These are phyloP conservation scores for Oncorhynchus tshawytscha DNA, from an alignment of 2,113 vertebrate species.

Conservation along the genomic window DNA sequence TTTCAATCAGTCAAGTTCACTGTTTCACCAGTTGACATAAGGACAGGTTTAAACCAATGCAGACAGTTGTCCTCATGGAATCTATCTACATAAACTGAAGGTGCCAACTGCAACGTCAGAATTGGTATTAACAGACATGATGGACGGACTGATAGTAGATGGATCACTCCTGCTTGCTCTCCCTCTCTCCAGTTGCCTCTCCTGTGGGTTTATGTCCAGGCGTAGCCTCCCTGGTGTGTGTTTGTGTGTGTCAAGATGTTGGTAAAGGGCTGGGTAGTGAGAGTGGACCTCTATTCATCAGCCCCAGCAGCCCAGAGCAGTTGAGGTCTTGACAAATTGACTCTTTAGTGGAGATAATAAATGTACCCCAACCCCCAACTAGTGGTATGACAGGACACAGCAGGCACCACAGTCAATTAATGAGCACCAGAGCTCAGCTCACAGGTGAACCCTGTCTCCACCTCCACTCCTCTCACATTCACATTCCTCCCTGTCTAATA, in stretches of 20 bases:
- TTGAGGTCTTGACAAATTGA: constrained; percentile 71
- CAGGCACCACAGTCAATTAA: constrained; percentile 64
- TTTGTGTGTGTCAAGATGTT: constrained; percentile 1
- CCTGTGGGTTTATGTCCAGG: constrained; percentile 5
- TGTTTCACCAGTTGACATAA: background rate
- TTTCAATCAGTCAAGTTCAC: background rate
- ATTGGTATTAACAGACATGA: no score
- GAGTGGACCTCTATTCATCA: constrained; percentile 47
- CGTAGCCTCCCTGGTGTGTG: constrained; percentile 5
- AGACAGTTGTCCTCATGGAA: no score
- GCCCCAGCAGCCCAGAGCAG: constrained; percentile 37
- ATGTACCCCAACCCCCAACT: constrained; percentile 52
- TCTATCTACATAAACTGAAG: no score
- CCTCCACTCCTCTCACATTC: constrained; percentile 24
- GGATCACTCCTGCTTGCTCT: background rate
- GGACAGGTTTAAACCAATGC: no score
- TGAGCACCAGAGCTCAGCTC: constrained; percentile 41
- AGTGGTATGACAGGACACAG: constrained; percentile 60
- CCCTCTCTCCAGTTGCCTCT: background rate
- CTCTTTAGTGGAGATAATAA: constrained; percentile 73
- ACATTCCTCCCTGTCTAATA: constrained; percentile 19
- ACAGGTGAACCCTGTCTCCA: constrained; percentile 65
- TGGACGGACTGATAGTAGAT: background rate
- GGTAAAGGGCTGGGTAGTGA: constrained; percentile 34
- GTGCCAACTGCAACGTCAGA: no score